phyloP scores from a whole-genome alignment of 2,888 invertebrate genomes.

The Cyclophora albipunctata region DNA sequence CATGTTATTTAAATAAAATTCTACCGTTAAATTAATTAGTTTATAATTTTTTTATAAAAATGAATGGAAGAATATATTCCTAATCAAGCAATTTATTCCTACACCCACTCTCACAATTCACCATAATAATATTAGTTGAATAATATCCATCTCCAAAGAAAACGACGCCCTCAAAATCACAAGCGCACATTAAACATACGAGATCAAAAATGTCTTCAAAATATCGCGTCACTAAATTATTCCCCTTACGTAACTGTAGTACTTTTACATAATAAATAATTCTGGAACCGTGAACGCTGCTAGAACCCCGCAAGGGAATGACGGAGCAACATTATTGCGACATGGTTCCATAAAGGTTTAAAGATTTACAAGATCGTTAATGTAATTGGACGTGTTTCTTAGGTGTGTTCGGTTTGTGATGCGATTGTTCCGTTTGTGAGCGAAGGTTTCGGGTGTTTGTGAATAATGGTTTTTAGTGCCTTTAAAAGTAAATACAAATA shows the following conservation, averaged over 20 bases:
- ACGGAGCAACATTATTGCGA: conserved; percentile 17
- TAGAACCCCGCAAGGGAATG: conserved; percentile 17
- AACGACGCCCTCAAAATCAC: too few species aligned
- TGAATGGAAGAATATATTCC: too few species aligned
- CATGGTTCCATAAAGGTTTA: conserved; percentile 28
- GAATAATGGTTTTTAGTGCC: too few species aligned
- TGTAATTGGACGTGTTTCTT: conserved; percentile 23
- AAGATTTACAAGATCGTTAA: conserved; percentile 29
- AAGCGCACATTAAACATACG: too few species aligned
- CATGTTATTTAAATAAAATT: too few species aligned
- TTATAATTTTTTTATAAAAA: too few species aligned
- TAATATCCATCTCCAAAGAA: too few species aligned
- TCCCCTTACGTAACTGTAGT: background rate
- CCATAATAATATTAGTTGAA: too few species aligned
- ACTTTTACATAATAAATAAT: conserved; percentile 15
- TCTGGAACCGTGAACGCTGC: conserved; percentile 13
- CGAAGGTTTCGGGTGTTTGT: background rate
- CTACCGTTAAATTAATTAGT: too few species aligned
- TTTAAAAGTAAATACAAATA: too few species aligned
- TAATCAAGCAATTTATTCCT: too few species aligned
- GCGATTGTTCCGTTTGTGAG: background rate
- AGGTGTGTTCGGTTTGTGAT: conserved; percentile 8
- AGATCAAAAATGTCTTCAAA: background rate
- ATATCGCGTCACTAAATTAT: background rate
- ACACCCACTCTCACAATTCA: too few species aligned